phyloP scores from a whole-genome alignment of 2,113 vertebrate genomes.

The Apus apus region DNA sequence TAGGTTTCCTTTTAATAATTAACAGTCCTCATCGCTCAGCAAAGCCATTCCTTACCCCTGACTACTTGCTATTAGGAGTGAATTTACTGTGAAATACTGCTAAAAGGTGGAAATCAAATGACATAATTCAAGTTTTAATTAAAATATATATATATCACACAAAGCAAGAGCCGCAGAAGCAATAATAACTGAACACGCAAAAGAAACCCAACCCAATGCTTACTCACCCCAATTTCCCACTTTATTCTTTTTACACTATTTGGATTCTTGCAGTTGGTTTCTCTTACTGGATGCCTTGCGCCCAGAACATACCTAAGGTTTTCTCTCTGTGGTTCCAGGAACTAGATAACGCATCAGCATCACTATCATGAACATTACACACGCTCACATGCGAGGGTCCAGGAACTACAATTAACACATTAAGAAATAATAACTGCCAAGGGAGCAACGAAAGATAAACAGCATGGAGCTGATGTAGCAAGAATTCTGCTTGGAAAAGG shows the following conservation, averaged over 20 bases:
- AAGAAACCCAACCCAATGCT: not conserved
- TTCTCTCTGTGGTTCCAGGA: not conserved
- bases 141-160: constrained; percentile 53
- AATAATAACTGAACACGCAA: not conserved
- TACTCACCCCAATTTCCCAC: not conserved
- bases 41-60: constrained; percentile 45
- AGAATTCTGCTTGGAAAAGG: constrained; percentile 21
- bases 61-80: constrained; percentile 58
- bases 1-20: constrained; percentile 66
- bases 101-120: constrained; percentile 56
- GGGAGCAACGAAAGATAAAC: constrained; percentile 62
- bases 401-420: constrained; percentile 67
- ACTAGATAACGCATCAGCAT: not conserved
- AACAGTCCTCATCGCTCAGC: constrained; percentile 47
- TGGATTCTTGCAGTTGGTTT: constrained; percentile 21
- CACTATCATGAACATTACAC: constrained; percentile 3
- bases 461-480: constrained; percentile 48
- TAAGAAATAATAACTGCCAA: constrained; percentile 71
- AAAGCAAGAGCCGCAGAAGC: not conserved
- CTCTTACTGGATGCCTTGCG: constrained; percentile 28
- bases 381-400: constrained; percentile 14
- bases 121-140: constrained; percentile 68
- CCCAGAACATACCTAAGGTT: not conserved
- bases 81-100: constrained; percentile 61
- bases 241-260: constrained; percentile 23